Evolutionary conservation across 92 coral and sea anemone genomes (phyloP).

Genomic region (Epizoanthus stellaris): DNA sequence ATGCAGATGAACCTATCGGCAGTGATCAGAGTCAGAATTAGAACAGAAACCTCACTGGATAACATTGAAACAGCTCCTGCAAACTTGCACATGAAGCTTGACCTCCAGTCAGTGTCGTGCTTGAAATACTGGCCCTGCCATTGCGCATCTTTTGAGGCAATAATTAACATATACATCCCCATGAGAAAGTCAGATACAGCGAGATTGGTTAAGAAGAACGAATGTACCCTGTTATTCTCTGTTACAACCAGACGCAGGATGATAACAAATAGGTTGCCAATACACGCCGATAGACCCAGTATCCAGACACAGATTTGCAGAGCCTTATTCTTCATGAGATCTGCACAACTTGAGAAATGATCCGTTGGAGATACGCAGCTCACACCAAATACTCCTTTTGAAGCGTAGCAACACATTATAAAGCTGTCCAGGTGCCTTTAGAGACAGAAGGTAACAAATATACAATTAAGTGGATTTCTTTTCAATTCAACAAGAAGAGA

Average conservation of each 20-base stretch:
- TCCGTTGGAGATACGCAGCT: slow-evolving; percentile 68
- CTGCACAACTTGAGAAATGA: slow-evolving; percentile 85
- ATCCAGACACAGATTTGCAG: slow-evolving; percentile 77
- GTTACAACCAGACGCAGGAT: slow-evolving; percentile 60
- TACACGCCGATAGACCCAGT: slow-evolving; percentile 77
- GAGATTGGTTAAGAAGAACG: slow-evolving; percentile 77
- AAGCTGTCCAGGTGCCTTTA: slow-evolving; percentile 59
- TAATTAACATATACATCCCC: slow-evolving; percentile 76
- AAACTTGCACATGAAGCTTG: slow-evolving; percentile 65
- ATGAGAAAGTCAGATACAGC: slow-evolving; percentile 76
- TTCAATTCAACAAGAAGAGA: too few relatives aligned
- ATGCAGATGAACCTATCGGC: slow-evolving; percentile 79
- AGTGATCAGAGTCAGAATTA: slow-evolving; percentile 77
- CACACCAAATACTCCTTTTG: slow-evolving; percentile 58
- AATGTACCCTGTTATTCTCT: slow-evolving; percentile 76
- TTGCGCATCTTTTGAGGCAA: slow-evolving; percentile 68
- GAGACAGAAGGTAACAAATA: background rate
- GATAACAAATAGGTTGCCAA: slow-evolving; percentile 81
- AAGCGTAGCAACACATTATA: slow-evolving; percentile 72
- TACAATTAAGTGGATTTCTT: too few relatives aligned
- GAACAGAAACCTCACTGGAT: slow-evolving; percentile 89
- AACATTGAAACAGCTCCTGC: slow-evolving; percentile 77
- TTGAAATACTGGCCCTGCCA: slow-evolving; percentile 79
- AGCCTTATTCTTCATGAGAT: slow-evolving; percentile 82
- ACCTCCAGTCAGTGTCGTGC: slow-evolving; percentile 82